Conservation (phyloP, 1,140 invertebrate genomes). For the Drosophila sturtevanti region DNA sequence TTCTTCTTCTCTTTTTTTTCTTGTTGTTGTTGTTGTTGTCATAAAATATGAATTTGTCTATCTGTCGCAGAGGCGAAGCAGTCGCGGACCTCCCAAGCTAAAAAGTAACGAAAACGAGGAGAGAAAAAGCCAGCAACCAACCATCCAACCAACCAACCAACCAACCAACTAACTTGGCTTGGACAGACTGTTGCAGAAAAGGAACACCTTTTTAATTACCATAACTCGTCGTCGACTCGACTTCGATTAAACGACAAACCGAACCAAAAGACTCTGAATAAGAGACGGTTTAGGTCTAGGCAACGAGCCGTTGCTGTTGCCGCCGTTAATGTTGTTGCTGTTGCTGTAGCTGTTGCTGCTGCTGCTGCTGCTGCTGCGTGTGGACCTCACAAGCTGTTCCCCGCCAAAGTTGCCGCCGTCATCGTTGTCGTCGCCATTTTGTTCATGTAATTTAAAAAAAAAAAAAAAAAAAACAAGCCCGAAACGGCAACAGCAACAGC, state of each 20-base stretch:
- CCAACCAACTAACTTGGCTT: background rate
- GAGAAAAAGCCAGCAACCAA: background rate
- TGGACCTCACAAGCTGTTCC: conserved; percentile 64
- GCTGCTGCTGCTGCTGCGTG: conserved; percentile 44
- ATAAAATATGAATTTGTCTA: conserved; percentile 79
- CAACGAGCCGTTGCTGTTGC: conserved; percentile 15
- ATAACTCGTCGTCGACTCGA: conserved; percentile 76
- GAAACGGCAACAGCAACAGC: conserved; percentile 9
- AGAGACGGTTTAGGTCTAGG: conserved; percentile 38
- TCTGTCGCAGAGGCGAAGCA: conserved; percentile 25
- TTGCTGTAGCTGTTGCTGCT: conserved; percentile 18
- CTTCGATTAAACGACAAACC: conserved; percentile 73
- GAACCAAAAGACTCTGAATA: background rate
- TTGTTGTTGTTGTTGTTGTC: too few relatives aligned
- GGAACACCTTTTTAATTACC: conserved; percentile 81
- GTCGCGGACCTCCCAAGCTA: conserved; percentile 58
- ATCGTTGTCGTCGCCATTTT: conserved; percentile 55
- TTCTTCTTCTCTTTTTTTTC: too few relatives aligned
- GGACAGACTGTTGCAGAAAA: conserved; percentile 57
- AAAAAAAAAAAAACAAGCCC: conserved; percentile 29
- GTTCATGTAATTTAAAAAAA: conserved; percentile 63
- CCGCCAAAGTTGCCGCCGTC: conserved; percentile 16
- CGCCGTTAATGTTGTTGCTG: conserved; percentile 14
- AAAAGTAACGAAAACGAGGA: background rate
- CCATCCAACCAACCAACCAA: too few relatives aligned